Percentiles rank a stretch among this genome's conserved stretches.
These are phyloP conservation scores for Antechinus stuartii DNA, from an alignment of 2,113 vertebrate species.

Conservation along the genomic window DNA sequence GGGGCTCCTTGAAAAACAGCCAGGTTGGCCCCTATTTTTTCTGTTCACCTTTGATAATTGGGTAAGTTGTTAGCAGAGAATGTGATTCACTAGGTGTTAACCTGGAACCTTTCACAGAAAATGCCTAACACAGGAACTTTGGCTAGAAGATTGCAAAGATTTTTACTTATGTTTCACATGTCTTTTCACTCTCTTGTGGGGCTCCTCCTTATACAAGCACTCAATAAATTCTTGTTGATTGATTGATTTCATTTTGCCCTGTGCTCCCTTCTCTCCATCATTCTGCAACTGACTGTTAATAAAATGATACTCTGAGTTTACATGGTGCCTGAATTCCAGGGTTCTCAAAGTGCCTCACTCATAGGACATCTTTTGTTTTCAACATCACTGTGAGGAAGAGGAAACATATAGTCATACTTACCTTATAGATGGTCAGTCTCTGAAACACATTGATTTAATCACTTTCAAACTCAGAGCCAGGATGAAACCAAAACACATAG, in stretches of 20 bases:
- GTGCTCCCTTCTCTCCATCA: fast-evolving
- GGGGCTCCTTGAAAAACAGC: neutral
- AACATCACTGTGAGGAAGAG: neutral
- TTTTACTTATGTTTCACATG: neutral
- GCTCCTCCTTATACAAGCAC: neutral
- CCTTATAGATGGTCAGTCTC: neutral
- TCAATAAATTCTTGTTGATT: neutral
- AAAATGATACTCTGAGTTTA: neutral
- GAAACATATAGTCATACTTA: neutral
- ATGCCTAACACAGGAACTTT: neutral
- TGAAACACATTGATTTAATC: neutral
- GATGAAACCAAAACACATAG: no score
- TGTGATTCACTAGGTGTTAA: neutral
- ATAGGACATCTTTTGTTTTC: neutral
- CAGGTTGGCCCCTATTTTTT: neutral
- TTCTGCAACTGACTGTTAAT: neutral
- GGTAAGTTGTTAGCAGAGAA: neutral
- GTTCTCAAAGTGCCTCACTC: neutral
- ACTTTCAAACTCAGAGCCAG: constrained; percentile 2
- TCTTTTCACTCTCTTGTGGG: neutral
- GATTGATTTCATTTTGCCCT: neutral
- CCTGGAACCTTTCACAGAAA: neutral
- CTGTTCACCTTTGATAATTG: neutral
- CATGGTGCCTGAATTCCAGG: fast-evolving
- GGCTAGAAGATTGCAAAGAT: neutral